A percentile compares a stretch with the other conserved stretches of the same genome.
Conservation (phyloP, 2,797 vertebrate species). For the Poeciliopsis infans region DNA sequence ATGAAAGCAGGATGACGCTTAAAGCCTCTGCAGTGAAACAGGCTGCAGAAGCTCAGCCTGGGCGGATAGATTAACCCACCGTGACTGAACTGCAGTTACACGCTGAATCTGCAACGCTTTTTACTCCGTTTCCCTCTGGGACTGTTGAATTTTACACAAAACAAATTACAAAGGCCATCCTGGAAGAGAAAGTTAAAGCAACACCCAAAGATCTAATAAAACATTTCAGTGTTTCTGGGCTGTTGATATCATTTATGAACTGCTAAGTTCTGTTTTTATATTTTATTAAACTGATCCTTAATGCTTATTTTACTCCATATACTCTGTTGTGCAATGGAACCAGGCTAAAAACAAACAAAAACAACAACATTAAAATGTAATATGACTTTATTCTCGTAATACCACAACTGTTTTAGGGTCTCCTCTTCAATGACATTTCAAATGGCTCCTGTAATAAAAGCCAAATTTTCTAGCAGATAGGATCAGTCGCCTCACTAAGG, state of each 20-base stretch:
- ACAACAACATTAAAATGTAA: no score
- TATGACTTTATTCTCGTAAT: no score
- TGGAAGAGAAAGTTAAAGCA: background rate
- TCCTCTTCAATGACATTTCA: background rate
- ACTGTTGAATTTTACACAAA: background rate
- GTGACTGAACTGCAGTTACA: conserved; percentile 5
- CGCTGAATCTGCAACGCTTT: background rate
- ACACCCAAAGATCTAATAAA: background rate
- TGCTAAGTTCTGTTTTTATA: background rate
- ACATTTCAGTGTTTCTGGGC: background rate
- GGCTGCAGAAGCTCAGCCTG: background rate
- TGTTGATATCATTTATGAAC: background rate
- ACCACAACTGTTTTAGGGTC: background rate
- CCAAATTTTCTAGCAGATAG: conserved; percentile 20
- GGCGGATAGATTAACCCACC: background rate
- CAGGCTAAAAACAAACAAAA: no score
- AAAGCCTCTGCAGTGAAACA: background rate
- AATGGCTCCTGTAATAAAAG: conserved; percentile 5
- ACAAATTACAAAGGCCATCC: background rate
- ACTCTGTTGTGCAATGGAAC: no score
- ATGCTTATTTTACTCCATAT: background rate
- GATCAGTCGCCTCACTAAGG: conserved; percentile 17
- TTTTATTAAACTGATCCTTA: background rate
- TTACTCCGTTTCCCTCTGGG: background rate
- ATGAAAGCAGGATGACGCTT: background rate